Evolutionary conservation across 92 coral and sea anemone genomes (phyloP).

Genomic region (Epizoanthus rinbou): DNA sequence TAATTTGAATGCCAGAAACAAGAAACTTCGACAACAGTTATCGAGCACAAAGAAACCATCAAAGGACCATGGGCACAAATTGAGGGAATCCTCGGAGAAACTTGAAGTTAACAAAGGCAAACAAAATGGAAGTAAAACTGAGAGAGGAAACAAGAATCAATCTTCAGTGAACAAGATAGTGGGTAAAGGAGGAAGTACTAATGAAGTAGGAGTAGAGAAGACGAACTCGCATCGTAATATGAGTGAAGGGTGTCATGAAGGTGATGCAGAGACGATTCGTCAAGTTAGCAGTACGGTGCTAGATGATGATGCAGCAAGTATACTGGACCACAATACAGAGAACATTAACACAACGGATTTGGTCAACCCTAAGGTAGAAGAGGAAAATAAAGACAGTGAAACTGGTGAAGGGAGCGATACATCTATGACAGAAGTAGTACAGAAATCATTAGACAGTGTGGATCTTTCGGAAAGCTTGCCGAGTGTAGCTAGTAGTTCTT

Average conservation of each 20-base stretch:
- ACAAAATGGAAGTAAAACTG: neutral
- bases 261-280: neutral
- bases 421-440: neutral
- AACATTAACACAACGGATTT: neutral
- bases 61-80: neutral
- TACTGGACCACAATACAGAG: slow-evolving; percentile 16
- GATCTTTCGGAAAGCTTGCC: neutral
- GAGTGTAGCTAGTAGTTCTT: neutral
- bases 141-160: neutral
- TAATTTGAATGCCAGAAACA: neutral
- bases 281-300: neutral
- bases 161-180: neutral
- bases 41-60: neutral
- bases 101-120: neutral
- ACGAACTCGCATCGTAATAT: neutral
- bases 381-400: slow-evolving; percentile 1
- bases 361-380: slow-evolving; percentile 6
- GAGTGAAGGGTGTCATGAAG: neutral
- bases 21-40: slow-evolving; percentile 19
- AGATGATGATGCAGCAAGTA: neutral
- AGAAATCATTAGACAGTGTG: neutral
- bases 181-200: neutral
- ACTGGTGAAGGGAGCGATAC: neutral
- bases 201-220: neutral
- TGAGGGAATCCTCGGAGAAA: neutral